Evolutionary conservation across 2,797 vertebrate species (phyloP).

Genomic region (Manis javanica): DNA sequence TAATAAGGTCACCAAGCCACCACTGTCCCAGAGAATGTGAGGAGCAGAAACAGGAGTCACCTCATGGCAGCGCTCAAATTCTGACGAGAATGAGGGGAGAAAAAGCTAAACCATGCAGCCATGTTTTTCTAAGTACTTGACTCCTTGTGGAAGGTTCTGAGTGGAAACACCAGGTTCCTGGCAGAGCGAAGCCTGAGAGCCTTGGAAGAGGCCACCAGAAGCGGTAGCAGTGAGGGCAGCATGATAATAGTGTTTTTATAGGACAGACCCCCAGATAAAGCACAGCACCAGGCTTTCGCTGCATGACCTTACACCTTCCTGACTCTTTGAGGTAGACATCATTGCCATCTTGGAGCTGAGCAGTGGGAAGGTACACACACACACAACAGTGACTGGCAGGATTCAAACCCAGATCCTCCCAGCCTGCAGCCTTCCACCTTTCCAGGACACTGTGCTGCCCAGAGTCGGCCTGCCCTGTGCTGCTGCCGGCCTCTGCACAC

Average conservation of each 20-base stretch:
- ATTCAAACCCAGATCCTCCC: not conserved
- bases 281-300: fast-evolving
- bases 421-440: not conserved
- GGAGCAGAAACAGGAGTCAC: not conserved
- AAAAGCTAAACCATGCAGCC: not conserved
- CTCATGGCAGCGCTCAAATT: not conserved
- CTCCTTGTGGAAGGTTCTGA: not conserved
- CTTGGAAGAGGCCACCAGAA: not conserved
- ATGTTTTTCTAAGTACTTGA: not conserved
- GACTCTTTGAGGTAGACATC: not conserved
- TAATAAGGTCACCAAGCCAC: not conserved
- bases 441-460: not conserved
- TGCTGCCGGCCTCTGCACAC: not conserved
- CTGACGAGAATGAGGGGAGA: not conserved
- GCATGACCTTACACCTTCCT: not conserved
- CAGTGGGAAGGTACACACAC: fast-evolving
- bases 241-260: too few relatives aligned
- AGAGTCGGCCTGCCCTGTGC: not conserved
- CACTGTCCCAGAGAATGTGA: not conserved
- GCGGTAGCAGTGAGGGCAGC: not conserved
- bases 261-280: not conserved
- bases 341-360: not conserved
- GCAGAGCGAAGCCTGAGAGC: not conserved
- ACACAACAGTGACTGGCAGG: fast-evolving
- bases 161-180: not conserved